Percentiles rank a stretch among this genome's conserved stretches.
These are phyloP conservation scores for Percopsis transmontana DNA, from an alignment of 2,113 vertebrate species.

Conservation along the genomic window DNA sequence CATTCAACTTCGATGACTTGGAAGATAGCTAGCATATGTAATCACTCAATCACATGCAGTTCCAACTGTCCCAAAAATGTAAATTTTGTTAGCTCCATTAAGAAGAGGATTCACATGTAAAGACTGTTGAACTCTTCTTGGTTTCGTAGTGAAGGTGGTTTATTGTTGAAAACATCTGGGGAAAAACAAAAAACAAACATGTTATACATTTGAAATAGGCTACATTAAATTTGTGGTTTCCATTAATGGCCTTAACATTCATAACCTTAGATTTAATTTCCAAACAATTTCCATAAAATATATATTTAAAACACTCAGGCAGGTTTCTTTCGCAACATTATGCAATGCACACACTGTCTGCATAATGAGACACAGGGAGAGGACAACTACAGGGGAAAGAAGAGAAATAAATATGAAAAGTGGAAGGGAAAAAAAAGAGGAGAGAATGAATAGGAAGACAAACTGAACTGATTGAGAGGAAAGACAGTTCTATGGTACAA, in stretches of 20 bases:
- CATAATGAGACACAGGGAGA: background rate
- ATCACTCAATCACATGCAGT: background rate
- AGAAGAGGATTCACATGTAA: background rate
- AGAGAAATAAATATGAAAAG: background rate
- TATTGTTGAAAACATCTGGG: constrained; percentile 29
- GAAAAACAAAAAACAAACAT: constrained; percentile 19
- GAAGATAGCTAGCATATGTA: background rate
- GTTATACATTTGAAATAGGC: background rate
- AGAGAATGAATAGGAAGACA: background rate
- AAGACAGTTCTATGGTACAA: background rate
- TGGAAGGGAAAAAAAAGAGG: background rate
- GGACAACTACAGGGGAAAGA: background rate
- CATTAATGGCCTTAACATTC: no score
- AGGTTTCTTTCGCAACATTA: background rate
- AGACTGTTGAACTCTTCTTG: background rate
- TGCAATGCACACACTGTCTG: background rate
- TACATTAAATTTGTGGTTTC: no score
- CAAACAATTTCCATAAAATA: no score
- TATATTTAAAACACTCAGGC: no score
- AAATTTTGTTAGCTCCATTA: background rate
- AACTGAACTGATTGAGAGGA: background rate
- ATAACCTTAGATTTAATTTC: background rate
- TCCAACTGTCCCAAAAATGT: background rate
- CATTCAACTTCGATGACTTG: background rate
- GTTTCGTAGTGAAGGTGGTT: background rate